Evolutionary conservation across 2,888 invertebrate species (phyloP).

Genomic region (Phragmatobia fuliginosa): DNA sequence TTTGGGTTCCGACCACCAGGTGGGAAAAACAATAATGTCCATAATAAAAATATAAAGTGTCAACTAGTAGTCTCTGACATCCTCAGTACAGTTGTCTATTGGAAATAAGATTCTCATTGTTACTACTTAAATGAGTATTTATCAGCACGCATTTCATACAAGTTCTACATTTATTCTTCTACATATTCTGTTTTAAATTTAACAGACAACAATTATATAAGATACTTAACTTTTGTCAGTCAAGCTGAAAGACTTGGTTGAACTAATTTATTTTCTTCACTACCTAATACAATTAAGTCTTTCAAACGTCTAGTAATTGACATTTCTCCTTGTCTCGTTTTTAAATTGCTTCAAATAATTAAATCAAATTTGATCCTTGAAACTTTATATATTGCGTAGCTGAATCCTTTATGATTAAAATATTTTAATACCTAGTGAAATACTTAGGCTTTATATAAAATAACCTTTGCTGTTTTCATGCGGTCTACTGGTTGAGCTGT

Average conservation of each 20-base stretch:
- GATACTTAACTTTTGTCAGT: too few species aligned
- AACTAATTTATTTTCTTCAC: not conserved
- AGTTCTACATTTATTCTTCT: not conserved
- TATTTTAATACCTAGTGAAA: not conserved
- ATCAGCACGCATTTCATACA: not conserved
- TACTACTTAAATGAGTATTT: not conserved
- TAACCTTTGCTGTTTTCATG: not conserved
- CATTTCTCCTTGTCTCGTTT: not conserved
- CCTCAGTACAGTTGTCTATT: not conserved
- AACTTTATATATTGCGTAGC: not conserved
- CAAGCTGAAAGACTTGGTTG: not conserved
- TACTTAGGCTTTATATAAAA: not conserved
- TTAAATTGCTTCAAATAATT: not conserved
- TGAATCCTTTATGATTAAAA: not conserved
- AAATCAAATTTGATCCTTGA: not conserved
- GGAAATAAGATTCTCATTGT: too few species aligned
- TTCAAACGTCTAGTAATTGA: not conserved
- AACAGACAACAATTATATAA: too few species aligned
- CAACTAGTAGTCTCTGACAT: not conserved
- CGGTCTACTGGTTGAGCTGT: not conserved
- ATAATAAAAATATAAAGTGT: not conserved
- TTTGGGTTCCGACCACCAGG: too few species aligned
- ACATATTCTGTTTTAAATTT: too few species aligned
- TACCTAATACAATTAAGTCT: not conserved
- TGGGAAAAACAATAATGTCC: not conserved